phyloP scores from a whole-genome alignment of 35 echinoderm and acorn worm species.

The Nesometra sesokonis region DNA sequence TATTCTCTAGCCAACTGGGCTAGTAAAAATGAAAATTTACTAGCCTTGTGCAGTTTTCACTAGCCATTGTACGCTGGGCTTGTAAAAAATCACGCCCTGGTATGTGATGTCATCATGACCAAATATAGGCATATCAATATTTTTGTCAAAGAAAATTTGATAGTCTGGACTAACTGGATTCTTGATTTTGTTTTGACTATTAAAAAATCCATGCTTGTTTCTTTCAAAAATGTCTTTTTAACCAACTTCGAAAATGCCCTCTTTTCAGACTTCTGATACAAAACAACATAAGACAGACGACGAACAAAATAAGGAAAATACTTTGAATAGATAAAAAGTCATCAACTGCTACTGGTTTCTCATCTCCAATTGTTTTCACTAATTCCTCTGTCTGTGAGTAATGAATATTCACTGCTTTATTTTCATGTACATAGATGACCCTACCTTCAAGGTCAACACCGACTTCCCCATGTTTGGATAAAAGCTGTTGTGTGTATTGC shows the following conservation, averaged over 20 bases:
- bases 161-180: too few relatives aligned
- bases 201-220: too few relatives aligned
- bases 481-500: background rate
- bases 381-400: background rate
- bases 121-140: too few relatives aligned
- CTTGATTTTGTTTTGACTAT: too few relatives aligned
- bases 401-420: background rate
- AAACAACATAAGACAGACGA: background rate
- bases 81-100: too few relatives aligned
- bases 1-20: too few relatives aligned
- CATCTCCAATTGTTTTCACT: background rate
- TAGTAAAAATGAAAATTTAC: too few relatives aligned
- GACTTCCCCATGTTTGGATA: background rate
- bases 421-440: background rate
- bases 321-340: background rate
- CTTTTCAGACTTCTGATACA: background rate
- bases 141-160: too few relatives aligned
- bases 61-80: too few relatives aligned
- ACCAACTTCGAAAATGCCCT: background rate
- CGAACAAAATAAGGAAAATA: background rate
- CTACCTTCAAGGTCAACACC: background rate
- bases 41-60: too few relatives aligned
- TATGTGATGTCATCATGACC: too few relatives aligned
- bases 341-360: background rate
- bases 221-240: background rate